Evolutionary conservation across 2,888 invertebrate genomes (phyloP).

Genomic region (Brachyptera putata): DNA sequence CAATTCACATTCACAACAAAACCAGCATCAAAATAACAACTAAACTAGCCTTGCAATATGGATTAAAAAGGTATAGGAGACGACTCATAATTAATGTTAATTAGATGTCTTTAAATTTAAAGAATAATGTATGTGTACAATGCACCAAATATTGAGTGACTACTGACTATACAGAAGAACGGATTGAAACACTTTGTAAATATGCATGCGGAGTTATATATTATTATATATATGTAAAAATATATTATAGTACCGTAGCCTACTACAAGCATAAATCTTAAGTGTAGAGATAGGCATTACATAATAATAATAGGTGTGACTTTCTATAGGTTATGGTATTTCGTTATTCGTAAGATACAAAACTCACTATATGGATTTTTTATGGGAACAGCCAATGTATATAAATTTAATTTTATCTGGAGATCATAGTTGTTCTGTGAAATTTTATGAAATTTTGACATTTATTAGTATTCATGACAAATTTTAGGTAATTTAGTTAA

Average conservation of each 20-base stretch:
- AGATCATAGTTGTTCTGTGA: not conserved
- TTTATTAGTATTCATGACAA: conserved; percentile 15
- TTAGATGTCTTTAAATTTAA: conserved; percentile 19
- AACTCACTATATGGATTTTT: not conserved
- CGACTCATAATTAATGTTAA: conserved; percentile 5
- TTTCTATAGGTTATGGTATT: conserved; percentile 1
- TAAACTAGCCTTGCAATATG: not conserved
- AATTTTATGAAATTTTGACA: not conserved
- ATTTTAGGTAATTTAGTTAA: conserved; percentile 5
- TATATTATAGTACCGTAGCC: not conserved
- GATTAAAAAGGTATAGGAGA: conserved; percentile 2
- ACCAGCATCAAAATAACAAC: conserved; percentile 27
- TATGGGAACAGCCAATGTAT: conserved; percentile 1
- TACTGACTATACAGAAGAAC: not conserved
- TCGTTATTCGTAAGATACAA: not conserved
- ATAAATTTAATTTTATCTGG: conserved; percentile 1
- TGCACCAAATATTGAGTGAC: too few relatives aligned
- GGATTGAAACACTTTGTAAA: not conserved
- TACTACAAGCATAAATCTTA: conserved; percentile 10
- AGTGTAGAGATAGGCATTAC: not conserved
- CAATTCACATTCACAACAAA: conserved; percentile 27
- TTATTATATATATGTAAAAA: not conserved
- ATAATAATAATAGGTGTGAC: conserved; percentile 6
- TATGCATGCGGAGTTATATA: conserved; percentile 30
- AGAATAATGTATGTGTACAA: conserved; percentile 6